phyloP scores from a whole-genome alignment of 1,140 invertebrate genomes.

The Euglossa dilemma region DNA sequence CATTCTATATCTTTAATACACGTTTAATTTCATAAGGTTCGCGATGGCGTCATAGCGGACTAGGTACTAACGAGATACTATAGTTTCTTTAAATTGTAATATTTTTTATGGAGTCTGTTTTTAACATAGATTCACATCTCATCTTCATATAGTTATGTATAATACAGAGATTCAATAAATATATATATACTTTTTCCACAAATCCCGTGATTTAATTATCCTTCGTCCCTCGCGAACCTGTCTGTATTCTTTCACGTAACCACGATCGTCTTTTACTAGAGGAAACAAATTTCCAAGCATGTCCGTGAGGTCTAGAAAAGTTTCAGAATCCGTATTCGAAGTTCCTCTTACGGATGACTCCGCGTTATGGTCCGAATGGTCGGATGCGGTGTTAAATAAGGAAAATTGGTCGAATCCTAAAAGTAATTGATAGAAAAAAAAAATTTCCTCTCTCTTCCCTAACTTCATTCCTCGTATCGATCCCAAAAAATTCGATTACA shows the following conservation, averaged over 20 bases:
- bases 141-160: slow-evolving; percentile 62
- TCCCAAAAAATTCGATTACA: background rate
- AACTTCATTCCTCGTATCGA: background rate
- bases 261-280: slow-evolving; percentile 2
- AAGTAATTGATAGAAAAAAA: slow-evolving; percentile 45
- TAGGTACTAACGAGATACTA: slow-evolving; percentile 50
- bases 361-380: slow-evolving; percentile 62
- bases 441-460: background rate
- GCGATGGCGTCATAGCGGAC: background rate
- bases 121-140: slow-evolving; percentile 55
- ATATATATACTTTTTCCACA: slow-evolving; percentile 65
- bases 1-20: slow-evolving; percentile 35
- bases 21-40: slow-evolving; percentile 41
- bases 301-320: slow-evolving; percentile 57
- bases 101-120: slow-evolving; percentile 46
- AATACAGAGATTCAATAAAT: slow-evolving; percentile 65
- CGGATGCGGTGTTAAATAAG: slow-evolving; percentile 59
- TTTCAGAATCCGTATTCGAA: background rate
- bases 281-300: slow-evolving; percentile 32
- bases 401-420: slow-evolving; percentile 65
- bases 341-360: background rate
- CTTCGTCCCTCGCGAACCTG: background rate
- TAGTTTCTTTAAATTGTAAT: slow-evolving; percentile 49
- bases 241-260: background rate
- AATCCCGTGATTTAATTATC: background rate